phyloP scores from a whole-genome alignment of 1,140 invertebrate genomes.

The Parasteatoda tepidariorum region DNA sequence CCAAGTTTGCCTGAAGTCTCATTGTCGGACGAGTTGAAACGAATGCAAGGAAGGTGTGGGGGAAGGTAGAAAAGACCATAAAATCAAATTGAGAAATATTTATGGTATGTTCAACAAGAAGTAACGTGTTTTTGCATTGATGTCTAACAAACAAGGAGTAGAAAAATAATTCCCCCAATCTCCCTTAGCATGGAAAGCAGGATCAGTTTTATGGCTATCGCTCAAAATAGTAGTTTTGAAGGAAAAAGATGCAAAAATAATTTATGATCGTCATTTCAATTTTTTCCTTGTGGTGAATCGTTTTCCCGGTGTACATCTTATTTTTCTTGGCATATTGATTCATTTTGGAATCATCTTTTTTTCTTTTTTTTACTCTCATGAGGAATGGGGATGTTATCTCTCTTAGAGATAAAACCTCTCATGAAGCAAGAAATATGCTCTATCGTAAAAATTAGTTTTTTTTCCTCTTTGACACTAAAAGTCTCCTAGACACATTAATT shows the following conservation, averaged over 20 bases:
- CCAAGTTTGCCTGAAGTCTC: not conserved
- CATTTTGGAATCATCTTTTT: slow-evolving; percentile 49
- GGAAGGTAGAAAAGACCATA: slow-evolving; percentile 22
- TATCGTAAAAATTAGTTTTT: no score
- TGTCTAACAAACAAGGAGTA: not conserved
- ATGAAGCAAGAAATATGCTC: not conserved
- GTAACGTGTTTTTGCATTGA: slow-evolving; percentile 38
- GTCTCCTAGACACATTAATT: no score
- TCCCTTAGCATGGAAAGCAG: slow-evolving; percentile 14
- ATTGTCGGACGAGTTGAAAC: not conserved
- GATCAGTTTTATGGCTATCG: slow-evolving; percentile 54
- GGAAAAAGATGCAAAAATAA: slow-evolving; percentile 57
- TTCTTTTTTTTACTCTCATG: not conserved
- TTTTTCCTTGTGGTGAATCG: slow-evolving; percentile 45
- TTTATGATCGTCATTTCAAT: slow-evolving; percentile 51
- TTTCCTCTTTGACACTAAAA: no score
- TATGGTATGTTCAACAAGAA: slow-evolving; percentile 37
- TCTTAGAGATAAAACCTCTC: not conserved
- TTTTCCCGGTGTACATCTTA: slow-evolving; percentile 51
- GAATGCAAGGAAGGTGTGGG: not conserved
- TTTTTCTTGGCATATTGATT: slow-evolving; percentile 55
- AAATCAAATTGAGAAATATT: slow-evolving; percentile 56
- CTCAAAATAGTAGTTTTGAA: slow-evolving; percentile 31
- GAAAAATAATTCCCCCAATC: slow-evolving; percentile 45
- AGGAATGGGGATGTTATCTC: slow-evolving; percentile 15